Base-by-base conservation (phyloP, 2,888 invertebrate species). In the Hermaeophaga mercurialis region DNA sequence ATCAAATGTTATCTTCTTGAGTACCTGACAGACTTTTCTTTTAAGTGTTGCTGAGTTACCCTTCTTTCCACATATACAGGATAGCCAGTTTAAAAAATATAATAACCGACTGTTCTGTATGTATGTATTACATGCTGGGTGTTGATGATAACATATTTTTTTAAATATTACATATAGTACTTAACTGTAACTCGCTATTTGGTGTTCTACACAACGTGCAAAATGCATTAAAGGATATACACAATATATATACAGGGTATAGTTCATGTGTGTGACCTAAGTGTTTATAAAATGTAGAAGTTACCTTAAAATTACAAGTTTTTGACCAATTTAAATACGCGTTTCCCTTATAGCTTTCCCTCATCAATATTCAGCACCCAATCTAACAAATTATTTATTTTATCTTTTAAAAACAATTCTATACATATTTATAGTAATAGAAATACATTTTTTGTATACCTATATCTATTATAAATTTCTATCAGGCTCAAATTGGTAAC, bases 11-110 rank as follows among this genome's bases (percentile, higher is more conserved):
- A 63, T 65, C 61, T 66, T 68, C 69, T 65, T 66, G 62, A 62
- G 69, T 69, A 68, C 69, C 69, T 69, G 69, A 69, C 59, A 38
- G 53, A 53, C 49, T 56, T 49, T 53, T 53, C 34, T 28, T 54
- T 54, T 57, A 49, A 59, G 54, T 57, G 53, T 62, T 59, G 59
- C 57, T 57, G 48, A 48, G 53, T 59, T 58, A 45, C 57, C 46
- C 44, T 31, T 14, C 36, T 11, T 31, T 48, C 15, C 31, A 11
- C n/a, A 22, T 11, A 41, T 41, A 17, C 12, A 18, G 18, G n/a
- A 26, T 22, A 7, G 14, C 44, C 22, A 3, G 9, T 18, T 8
- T 18, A 17, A 18, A 38, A 38, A 15, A 38, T 38, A 1, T 18
- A 38, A n/a, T n/a, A n/a, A n/a, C n/a, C n/a, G n/a, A n/a, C n/a